Base-by-base conservation (phyloP, 2,797 vertebrate species). In the Sebastes taczanowskii region DNA sequence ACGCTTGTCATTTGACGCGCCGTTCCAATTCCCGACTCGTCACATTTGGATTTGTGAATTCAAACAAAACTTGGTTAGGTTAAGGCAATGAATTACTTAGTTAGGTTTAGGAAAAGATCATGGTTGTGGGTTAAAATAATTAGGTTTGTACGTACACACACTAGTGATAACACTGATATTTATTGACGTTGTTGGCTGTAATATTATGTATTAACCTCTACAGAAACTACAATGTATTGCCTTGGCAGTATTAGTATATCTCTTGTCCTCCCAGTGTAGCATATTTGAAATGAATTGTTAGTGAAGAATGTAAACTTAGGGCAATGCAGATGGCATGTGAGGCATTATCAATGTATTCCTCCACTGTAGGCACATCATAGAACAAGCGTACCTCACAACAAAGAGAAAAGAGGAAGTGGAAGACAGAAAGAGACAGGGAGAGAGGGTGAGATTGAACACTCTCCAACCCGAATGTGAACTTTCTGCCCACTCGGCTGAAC, bases 401-500 rank as follows among this genome's bases (percentile, higher is more conserved):
- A 55, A 69, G 34, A 58, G 58, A 61, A 60, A 29, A 67, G 42
- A 67, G 7, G 14, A 64, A 72, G 64, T 30, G 46, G 52, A 60
- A 63, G 6, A 30, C 13, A 76, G 56, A 58, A 34, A 53, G 35
- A 62, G n/a, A 69, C 16, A 11, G 52, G 2, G 56, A 62, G 65
- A 75, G 23, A 42, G 34, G 23, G 25, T 20, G 55, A 69, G 53
- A 73, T 13, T 55, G 71, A 82, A 75, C n/a, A 70, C 62, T 77
- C 55, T 53, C 52, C 69, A 72, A 62, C 70, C 78, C 16, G 7
- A 83, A 58, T 63, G 46, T 75, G 80, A 82, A 77, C 83, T 35
- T 2, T 71, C 74, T 20, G 68, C 86, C 82, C 77, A 89, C 86
- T 77, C 59, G 1, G 62, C 84, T 88, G 86, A 89, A 86, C 89